Evolutionary conservation across 2,888 invertebrate genomes (phyloP).

Genomic region (Vandiemenella viatica): DNA sequence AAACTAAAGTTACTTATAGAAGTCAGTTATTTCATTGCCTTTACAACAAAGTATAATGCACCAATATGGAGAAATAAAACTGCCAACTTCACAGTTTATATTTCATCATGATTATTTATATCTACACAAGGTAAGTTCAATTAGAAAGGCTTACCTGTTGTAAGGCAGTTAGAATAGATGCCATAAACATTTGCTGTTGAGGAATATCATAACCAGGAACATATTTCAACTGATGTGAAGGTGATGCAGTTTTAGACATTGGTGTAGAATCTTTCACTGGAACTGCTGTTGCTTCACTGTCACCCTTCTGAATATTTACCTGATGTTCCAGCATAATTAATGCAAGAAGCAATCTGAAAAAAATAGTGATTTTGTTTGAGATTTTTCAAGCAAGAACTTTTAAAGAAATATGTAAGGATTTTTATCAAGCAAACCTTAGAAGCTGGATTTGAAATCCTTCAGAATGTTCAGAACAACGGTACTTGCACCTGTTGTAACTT

Average conservation of each 20-base stretch:
- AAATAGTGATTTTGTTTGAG: no score
- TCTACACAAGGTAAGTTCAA: no score
- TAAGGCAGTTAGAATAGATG: conserved; percentile 60
- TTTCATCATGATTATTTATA: no score
- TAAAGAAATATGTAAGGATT: no score
- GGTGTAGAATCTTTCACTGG: conserved; percentile 11
- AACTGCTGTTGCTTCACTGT: conserved; percentile 18
- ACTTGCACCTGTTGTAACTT: conserved; percentile 24
- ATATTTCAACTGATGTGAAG: conserved; percentile 36
- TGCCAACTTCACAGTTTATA: no score
- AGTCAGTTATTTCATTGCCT: no score
- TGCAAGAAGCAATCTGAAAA: conserved; percentile 47
- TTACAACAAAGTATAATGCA: no score
- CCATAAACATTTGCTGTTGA: conserved; percentile 70
- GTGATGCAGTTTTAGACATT: neutral
- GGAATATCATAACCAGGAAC: conserved; percentile 48
- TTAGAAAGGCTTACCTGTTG: no score
- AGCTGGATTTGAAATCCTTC: conserved; percentile 55
- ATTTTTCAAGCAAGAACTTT: no score
- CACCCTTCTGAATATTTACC: conserved; percentile 39
- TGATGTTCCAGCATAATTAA: conserved; percentile 62
- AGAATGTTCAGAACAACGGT: conserved; percentile 40
- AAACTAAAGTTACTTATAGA: no score
- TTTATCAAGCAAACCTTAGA: no score
- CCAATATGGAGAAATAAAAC: no score